These are phyloP conservation scores for Phrynosoma blainvillii DNA, from an alignment of 2,113 vertebrate species.

Conservation along the genomic window DNA sequence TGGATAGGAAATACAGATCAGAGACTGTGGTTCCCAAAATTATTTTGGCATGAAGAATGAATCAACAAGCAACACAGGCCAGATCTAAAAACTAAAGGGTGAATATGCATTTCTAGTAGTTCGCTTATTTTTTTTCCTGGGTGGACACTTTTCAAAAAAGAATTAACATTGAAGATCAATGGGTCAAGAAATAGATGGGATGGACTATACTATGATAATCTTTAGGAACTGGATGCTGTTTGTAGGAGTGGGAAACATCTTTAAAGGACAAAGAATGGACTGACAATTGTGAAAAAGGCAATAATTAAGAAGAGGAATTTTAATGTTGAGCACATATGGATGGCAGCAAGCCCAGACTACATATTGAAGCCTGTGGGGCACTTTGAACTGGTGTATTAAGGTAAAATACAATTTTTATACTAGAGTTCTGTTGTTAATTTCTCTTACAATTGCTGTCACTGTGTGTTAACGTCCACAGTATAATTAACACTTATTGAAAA, in stretches of 20 bases:
- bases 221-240: neutral
- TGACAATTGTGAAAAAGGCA: conserved; percentile 12
- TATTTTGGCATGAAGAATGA: conserved; percentile 1
- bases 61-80: neutral
- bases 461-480: neutral
- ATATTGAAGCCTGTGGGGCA: conserved; percentile 27
- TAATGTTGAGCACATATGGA: conserved; percentile 39
- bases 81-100: neutral
- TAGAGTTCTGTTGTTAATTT: conserved; percentile 35
- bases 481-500: neutral
- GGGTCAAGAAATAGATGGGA: neutral
- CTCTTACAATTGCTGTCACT: conserved; percentile 7
- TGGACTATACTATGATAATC: neutral
- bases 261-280: conserved; percentile 24
- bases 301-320: conserved; percentile 13
- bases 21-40: neutral
- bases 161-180: neutral
- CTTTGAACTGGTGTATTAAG: conserved; percentile 45
- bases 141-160: conserved; percentile 1
- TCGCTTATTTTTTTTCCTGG: neutral
- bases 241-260: neutral
- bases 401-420: conserved; percentile 44
- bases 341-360: conserved; percentile 21
- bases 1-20: neutral
- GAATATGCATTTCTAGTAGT: neutral